These are phyloP conservation scores for Heliconius ismenius DNA, from an alignment of 2,888 invertebrate species.

Conservation along the genomic window DNA sequence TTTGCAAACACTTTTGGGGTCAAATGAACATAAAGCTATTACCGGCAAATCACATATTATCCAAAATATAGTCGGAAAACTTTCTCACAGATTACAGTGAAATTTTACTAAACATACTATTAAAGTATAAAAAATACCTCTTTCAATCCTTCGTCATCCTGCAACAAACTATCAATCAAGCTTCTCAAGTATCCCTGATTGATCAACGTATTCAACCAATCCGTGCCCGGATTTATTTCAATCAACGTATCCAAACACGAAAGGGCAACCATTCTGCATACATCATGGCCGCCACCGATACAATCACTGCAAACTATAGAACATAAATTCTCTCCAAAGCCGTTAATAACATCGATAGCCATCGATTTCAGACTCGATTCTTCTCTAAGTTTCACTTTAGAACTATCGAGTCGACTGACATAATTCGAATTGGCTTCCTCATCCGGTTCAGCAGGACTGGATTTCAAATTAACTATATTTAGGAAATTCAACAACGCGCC, in stretches of 20 bases:
- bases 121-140: constrained; percentile 55
- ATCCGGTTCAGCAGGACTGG: constrained; percentile 64
- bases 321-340: constrained; percentile 91
- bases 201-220: constrained; percentile 72
- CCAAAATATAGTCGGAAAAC: no score
- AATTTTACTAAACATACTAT: no score
- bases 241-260: constrained; percentile 90
- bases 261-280: constrained; percentile 93
- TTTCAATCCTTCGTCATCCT: constrained; percentile 86
- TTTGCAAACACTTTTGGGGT: no score
- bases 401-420: constrained; percentile 85
- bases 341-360: constrained; percentile 80
- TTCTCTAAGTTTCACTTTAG: constrained; percentile 63
- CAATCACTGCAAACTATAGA: constrained; percentile 92
- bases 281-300: constrained; percentile 90
- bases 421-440: constrained; percentile 77
- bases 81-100: no score
- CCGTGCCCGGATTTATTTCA: constrained; percentile 86
- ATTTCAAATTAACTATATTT: constrained; percentile 85
- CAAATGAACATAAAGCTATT: no score
- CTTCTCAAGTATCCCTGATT: constrained; percentile 88
- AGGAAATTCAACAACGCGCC: constrained; percentile 91
- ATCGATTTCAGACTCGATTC: constrained; percentile 69
- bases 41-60: no score
- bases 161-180: constrained; percentile 89